These are phyloP conservation scores for Salticus scenicus DNA, from an alignment of 2,888 invertebrate species.

Conservation along the genomic window DNA sequence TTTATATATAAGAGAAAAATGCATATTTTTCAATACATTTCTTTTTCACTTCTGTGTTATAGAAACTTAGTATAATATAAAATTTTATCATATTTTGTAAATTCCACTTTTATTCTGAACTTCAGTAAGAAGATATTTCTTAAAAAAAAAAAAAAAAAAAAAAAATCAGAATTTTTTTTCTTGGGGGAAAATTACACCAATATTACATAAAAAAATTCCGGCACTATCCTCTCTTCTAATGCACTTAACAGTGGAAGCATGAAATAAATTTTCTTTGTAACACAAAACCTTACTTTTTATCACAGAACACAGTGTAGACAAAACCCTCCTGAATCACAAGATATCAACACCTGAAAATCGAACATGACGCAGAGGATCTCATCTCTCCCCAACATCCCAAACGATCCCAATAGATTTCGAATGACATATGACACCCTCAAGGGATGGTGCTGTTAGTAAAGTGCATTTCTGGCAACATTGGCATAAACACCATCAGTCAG, in stretches of 20 bases:
- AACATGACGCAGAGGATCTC: conserved; percentile 2
- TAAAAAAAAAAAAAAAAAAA: no score
- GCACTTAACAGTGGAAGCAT: background rate
- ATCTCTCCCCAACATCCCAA: background rate
- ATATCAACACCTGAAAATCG: conserved; percentile 50
- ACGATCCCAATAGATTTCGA: conserved; percentile 12
- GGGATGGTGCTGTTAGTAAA: conserved; percentile 14
- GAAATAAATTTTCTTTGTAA: background rate
- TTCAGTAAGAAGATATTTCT: no score
- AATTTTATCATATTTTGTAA: no score
- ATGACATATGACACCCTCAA: conserved; percentile 28
- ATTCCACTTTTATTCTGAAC: no score
- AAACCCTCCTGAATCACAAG: conserved; percentile 12
- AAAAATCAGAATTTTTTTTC: no score
- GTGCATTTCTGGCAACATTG: conserved; percentile 22
- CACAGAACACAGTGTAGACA: background rate
- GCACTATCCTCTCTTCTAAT: background rate
- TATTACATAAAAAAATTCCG: no score
- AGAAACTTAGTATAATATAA: no score
- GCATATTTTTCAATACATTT: no score
- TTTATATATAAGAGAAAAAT: no score
- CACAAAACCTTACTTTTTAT: background rate
- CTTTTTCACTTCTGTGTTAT: no score
- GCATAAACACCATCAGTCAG: conserved; percentile 45
- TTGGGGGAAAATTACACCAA: no score